Evolutionary conservation across 2,888 invertebrate genomes (phyloP).

Genomic region (Athrips mouffetella): DNA sequence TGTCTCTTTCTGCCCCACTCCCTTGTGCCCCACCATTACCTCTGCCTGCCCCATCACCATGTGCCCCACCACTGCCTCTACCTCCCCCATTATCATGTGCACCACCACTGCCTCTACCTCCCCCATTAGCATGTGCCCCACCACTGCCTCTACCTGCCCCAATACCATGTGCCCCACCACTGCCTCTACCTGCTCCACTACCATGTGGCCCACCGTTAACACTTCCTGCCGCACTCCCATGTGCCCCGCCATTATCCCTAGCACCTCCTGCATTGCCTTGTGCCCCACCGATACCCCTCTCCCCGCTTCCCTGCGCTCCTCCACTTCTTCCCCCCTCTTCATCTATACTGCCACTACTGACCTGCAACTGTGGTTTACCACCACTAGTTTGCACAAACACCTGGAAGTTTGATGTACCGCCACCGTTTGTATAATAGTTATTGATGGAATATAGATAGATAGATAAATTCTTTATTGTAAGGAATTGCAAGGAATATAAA

Average conservation of each 20-base stretch:
- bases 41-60: background rate
- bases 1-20: background rate
- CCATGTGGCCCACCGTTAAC: background rate
- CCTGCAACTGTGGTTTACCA: background rate
- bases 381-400: no score
- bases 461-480: background rate
- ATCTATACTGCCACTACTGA: background rate
- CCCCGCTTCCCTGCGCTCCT: background rate
- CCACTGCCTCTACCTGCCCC: background rate
- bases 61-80: background rate
- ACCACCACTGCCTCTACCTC: background rate
- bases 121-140: background rate
- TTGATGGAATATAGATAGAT: background rate
- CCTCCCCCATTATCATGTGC: background rate
- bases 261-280: background rate
- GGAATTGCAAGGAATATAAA: background rate
- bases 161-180: background rate
- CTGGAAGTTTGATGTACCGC: background rate
- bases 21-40: background rate
- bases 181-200: background rate
- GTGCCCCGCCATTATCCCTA: background rate
- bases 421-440: background rate
- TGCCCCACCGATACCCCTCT: background rate
- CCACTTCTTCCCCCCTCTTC: background rate
- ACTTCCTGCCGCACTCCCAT: background rate